Evolutionary conservation across 2,888 invertebrate genomes (phyloP), one percentile per base, ranked within the genome.

Genomic region (Diploptera punctata): DNA sequence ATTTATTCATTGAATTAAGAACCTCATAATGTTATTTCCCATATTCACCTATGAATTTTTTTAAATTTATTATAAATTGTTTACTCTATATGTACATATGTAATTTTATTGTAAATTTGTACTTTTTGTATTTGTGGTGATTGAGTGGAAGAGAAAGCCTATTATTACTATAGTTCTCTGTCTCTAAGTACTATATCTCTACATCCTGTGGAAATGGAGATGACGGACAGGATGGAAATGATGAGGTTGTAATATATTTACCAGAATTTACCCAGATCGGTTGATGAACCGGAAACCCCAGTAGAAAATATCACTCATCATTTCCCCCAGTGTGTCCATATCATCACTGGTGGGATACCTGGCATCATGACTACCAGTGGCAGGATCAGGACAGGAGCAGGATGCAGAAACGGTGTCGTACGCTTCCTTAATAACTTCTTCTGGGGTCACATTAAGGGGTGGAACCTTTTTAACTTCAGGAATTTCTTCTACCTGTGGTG

Each of bases 261-360:
- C 57, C 57, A n/a, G n/a, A 33, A 2, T n/a, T 19, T 5, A n/a
- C n/a, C n/a, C 4, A 7, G 57, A 19, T n/a, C 29, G 24, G 3
- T 24, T 33, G 21, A 54, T 26, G 26, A 68, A 54, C 26, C 69
- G 43, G 44, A 69, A 69, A 19, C 69, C 69, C 69, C 69, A 69
- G 9, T 69, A 69, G 19, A 9, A 52, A 24, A 69, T 52, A 38
- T 69, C 69, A 60, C 57, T 57, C 33, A 54, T 44, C 57, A 57
- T 57, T 57, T 69, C 69, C 29, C 43, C 69, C 16, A 69, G 26
- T 7, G 26, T 16, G 16, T 69, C 60, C 65, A 65, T 10, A 33
- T 26, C 29, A n/a, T 4, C n/a, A 24, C 3, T 26, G 47, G 10
- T 47, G 24, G 29, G 3, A 26, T 54, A 54, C 26, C 54, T 54